phyloP scores from a whole-genome alignment of 1,140 invertebrate species.

The Hydropsyche tenuis region DNA sequence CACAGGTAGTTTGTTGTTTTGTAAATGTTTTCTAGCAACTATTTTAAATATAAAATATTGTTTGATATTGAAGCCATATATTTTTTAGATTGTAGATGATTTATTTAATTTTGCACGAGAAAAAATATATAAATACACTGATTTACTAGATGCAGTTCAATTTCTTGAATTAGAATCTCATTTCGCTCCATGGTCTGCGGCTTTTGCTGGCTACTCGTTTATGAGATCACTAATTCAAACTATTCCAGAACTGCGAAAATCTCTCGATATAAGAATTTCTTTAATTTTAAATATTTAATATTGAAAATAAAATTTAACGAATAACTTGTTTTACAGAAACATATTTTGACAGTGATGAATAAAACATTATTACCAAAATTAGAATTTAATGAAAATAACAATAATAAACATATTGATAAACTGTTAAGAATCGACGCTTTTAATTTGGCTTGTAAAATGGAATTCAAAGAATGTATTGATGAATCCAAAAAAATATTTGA shows the following conservation, averaged over 20 bases:
- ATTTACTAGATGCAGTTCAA: conserved; percentile 53
- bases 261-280: not conserved
- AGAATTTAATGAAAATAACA: conserved; percentile 53
- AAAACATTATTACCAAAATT: conserved; percentile 55
- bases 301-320: not conserved
- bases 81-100: conserved; percentile 61
- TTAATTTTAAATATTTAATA: not conserved
- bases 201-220: conserved; percentile 19
- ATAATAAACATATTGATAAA: conserved; percentile 56
- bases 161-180: conserved; percentile 61
- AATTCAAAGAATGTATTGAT: conserved; percentile 60
- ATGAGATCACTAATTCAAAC: not conserved
- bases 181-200: conserved; percentile 62
- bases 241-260: not conserved
- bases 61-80: conserved; percentile 29
- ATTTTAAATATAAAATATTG: no score
- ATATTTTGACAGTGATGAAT: conserved; percentile 57
- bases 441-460: conserved; percentile 64
- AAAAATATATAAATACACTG: conserved; percentile 54
- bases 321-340: conserved; percentile 58
- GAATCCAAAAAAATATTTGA: conserved; percentile 62
- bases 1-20: not conserved
- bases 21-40: not conserved
- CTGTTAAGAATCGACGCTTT: conserved; percentile 62
- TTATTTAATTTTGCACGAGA: conserved; percentile 65